Base-by-base conservation (phyloP, 2,113 vertebrate species). In the Hiodon alosoides region DNA sequence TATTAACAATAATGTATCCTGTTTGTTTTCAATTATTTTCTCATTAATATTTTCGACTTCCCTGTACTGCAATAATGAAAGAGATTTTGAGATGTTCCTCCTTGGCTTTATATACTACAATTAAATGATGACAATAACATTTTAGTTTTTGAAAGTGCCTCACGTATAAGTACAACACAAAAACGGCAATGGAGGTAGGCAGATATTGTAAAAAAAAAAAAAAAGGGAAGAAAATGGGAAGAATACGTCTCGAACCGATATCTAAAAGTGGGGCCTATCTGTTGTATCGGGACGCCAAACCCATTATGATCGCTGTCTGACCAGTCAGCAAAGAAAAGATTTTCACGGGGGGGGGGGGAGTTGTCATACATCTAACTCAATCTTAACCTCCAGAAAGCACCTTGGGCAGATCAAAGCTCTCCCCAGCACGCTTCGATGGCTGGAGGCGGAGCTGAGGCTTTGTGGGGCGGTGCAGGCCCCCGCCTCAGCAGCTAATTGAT, bases 401-500 rank as follows among this genome's bases (percentile, higher is more conserved):
- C 7, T 47, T 8, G 70, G 46, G 11, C 9, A 4, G 48, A 16
- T 52, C 47, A 72, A 4, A 48, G 46, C 50, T 52, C 31, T 72
- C 58, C 17, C 4, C 14, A 16, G 17, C 72, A 31, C 60, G n/a
- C 61, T 74, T 7, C 4, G 13, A 71, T 16, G 17, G 69, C 69
- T 59, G 55, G 54, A 59, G 54, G 54, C 17, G 3, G 62, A 55
- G 53, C 8, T 55, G 3, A 17, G 2, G 52, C 17, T 14, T 5
- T 7, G 16, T 6, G 1, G n/a, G n/a, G 51, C 13, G 71, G 58
- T n/a, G 71, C 7, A 16, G 59, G 9, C 68, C 68, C 4, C 68
- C 68, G 2, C n/a, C 61, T 3, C n/a, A 6, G 7, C 52, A 14
- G 11, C 67, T 14, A 67, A 55, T 31, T 74, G 73, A 74, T 74